Evolutionary conservation across 2,888 invertebrate genomes (phyloP).

Genomic region (Pandemis corylana): DNA sequence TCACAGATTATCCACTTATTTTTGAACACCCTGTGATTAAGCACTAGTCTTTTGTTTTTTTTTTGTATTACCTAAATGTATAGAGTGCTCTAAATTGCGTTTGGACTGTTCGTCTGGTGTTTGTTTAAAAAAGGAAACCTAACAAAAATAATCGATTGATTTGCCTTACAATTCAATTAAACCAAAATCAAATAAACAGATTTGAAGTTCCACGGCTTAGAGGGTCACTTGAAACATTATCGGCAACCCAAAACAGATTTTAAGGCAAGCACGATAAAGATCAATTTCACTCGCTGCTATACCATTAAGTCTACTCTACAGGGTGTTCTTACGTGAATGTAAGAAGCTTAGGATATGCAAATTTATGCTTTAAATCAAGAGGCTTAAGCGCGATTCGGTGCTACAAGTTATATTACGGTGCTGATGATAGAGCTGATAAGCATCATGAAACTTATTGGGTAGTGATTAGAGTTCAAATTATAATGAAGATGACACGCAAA

Average conservation of each 20-base stretch:
- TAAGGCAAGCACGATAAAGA: conserved; percentile 11
- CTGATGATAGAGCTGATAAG: background rate
- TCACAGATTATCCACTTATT: too few species aligned
- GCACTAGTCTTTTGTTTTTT: too few species aligned
- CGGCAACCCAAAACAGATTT: conserved; percentile 1
- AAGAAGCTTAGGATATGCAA: conserved; percentile 32
- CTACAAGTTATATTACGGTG: conserved; percentile 18
- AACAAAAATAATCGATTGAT: background rate
- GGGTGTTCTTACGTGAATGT: conserved; percentile 26
- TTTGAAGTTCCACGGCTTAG: background rate
- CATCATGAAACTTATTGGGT: conserved; percentile 3
- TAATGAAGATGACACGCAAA: background rate
- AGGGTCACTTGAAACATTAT: background rate
- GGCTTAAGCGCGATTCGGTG: conserved; percentile 12
- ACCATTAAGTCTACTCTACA: conserved; percentile 14
- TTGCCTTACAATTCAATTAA: background rate
- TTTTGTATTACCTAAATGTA: too few species aligned
- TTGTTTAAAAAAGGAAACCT: background rate
- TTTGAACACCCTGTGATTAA: too few species aligned
- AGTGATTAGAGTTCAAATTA: conserved; percentile 10
- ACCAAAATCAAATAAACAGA: background rate
- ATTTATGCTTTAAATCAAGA: conserved; percentile 28
- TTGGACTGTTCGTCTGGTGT: too few species aligned
- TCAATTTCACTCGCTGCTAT: conserved; percentile 14
- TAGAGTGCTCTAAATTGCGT: too few species aligned